These are phyloP conservation scores for Syrista parreyssii DNA, from an alignment of 2,888 invertebrate genomes.

Conservation along the genomic window DNA sequence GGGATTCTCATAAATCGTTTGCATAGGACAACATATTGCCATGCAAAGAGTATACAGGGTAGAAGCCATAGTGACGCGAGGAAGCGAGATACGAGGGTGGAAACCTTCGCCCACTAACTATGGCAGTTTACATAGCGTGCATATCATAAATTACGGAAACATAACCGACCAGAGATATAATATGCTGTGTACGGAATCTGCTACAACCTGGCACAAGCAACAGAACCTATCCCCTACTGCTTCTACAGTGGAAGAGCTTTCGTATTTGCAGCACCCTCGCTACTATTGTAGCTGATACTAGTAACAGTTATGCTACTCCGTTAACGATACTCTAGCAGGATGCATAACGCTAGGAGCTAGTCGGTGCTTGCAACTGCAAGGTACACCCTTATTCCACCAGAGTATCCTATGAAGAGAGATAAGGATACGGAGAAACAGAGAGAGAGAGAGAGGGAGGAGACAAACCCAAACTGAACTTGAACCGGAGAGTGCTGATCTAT, in stretches of 20 bases:
- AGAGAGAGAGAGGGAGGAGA: constrained; percentile 1
- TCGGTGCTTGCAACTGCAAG: constrained; percentile 22
- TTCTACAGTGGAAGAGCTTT: background rate
- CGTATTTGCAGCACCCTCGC: background rate
- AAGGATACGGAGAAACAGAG: background rate
- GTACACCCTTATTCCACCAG: constrained; percentile 6
- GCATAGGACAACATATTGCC: constrained; percentile 40
- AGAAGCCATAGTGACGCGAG: constrained; percentile 14
- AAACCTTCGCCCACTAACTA: constrained; percentile 32
- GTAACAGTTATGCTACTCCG: background rate
- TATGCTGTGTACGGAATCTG: constrained; percentile 20
- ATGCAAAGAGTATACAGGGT: constrained; percentile 37
- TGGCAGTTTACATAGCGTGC: constrained; percentile 37
- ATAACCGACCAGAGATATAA: constrained; percentile 35
- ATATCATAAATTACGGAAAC: constrained; percentile 49
- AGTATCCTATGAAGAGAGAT: background rate
- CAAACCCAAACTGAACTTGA: background rate
- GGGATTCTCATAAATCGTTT: constrained; percentile 35
- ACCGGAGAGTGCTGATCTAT: background rate
- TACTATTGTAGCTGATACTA: background rate
- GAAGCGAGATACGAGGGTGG: constrained; percentile 26
- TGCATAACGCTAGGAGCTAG: background rate
- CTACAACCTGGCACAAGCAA: background rate
- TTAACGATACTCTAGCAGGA: background rate
- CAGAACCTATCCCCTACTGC: background rate